Evolutionary conservation across 2,113 vertebrate species (phyloP).

Genomic region (Erpornis zantholeuca): DNA sequence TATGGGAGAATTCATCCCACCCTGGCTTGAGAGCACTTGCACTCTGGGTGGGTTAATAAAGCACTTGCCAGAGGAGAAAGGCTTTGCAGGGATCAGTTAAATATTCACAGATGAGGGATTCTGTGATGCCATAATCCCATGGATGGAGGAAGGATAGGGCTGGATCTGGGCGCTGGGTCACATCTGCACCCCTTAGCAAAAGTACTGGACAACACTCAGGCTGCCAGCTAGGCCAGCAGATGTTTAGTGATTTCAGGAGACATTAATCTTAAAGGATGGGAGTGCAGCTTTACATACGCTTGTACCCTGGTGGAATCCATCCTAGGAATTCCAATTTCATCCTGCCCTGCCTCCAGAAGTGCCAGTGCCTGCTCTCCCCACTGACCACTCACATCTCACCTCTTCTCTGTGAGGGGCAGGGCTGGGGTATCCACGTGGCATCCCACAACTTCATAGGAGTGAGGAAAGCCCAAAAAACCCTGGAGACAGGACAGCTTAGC

Average conservation of each 20-base stretch:
- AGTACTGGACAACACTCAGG: not conserved
- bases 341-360: not conserved
- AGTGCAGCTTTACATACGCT: not conserved
- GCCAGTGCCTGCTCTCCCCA: not conserved
- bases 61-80: not conserved
- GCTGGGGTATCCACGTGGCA: not conserved
- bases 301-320: not conserved
- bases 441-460: accelerated
- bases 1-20: not conserved
- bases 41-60: not conserved
- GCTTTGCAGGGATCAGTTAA: not conserved
- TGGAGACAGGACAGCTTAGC: not conserved
- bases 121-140: not conserved
- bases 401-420: not conserved
- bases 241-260: not conserved
- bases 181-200: not conserved
- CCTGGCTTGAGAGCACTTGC: not conserved
- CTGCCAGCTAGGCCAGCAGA: not conserved
- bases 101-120: not conserved
- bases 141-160: not conserved
- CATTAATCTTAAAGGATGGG: not conserved
- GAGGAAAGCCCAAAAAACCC: not conserved
- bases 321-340: not conserved
- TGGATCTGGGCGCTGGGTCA: not conserved
- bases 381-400: not conserved